phyloP scores from a whole-genome alignment of 2,113 vertebrate genomes.

The Psephotus haematonotus region DNA sequence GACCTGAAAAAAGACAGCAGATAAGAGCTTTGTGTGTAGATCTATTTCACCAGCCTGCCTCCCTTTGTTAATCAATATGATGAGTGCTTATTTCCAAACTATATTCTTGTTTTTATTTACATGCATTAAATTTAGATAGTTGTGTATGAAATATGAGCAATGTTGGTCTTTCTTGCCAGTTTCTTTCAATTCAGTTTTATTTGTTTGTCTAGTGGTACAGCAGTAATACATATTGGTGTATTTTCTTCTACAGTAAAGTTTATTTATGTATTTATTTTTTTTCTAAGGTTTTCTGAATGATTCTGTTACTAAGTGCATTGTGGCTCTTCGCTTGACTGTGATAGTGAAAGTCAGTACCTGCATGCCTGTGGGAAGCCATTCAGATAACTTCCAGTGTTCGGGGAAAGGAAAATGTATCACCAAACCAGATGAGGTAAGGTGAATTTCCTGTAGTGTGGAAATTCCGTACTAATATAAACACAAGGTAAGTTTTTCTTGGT shows the following conservation, averaged over 20 bases:
- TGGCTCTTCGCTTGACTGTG: constrained; percentile 88
- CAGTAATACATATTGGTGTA: neutral
- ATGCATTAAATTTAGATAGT: neutral
- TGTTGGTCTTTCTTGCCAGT: neutral
- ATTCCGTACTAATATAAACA: neutral
- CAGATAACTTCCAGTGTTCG: constrained; percentile 82
- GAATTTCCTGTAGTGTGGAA: neutral
- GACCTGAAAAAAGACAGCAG: neutral
- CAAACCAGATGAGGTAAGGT: constrained; percentile 85
- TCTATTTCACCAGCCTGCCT: neutral
- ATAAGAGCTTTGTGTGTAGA: neutral
- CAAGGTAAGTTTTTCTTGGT: neutral
- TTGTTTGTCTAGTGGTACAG: neutral
- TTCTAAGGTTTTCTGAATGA: constrained; percentile 82
- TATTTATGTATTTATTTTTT: neutral
- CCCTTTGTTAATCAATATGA: neutral
- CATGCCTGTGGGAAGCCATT: constrained; percentile 74
- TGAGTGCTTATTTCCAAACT: neutral
- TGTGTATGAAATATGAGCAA: neutral
- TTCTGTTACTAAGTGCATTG: constrained; percentile 81
- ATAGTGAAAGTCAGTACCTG: constrained; percentile 91
- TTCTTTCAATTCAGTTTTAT: neutral
- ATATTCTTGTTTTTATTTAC: neutral
- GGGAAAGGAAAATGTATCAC: constrained; percentile 91
- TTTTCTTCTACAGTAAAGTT: neutral